Conservation (phyloP, 2,797 vertebrate species). For the Pseudocheirus occidentalis region DNA sequence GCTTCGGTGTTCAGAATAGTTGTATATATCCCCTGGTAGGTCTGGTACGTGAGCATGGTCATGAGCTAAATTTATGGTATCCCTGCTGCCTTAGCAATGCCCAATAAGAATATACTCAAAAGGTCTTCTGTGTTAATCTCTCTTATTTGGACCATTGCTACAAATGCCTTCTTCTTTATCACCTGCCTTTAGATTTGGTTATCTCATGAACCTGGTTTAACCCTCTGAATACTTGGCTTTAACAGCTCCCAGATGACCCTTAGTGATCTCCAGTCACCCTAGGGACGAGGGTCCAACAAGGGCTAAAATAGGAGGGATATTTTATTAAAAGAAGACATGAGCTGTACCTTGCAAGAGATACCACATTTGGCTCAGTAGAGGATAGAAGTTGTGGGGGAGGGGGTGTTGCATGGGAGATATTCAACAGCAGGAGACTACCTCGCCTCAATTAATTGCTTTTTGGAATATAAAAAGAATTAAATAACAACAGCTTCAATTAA, state of each 20-base stretch:
- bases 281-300: too few relatives aligned
- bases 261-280: not conserved
- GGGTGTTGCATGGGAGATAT: slow-evolving; percentile 3
- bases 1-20: not conserved
- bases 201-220: not conserved
- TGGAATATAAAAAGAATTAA: slow-evolving; percentile 76
- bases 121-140: not conserved
- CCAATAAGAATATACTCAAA: not conserved
- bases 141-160: not conserved
- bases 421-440: slow-evolving; percentile 42
- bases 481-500: slow-evolving; percentile 74
- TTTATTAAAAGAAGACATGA: not conserved
- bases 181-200: not conserved
- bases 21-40: not conserved
- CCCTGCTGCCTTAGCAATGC: not conserved
- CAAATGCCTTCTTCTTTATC: not conserved
- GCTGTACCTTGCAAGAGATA: not conserved
- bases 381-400: not conserved
- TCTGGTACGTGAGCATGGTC: not conserved
- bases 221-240: not conserved
- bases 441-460: slow-evolving; percentile 67
- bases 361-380: slow-evolving; percentile 3
- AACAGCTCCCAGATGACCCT: not conserved
- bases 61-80: not conserved
- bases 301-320: not conserved